phyloP scores from a whole-genome alignment of 2,113 vertebrate species.

The Beaufortia kweichowensis region DNA sequence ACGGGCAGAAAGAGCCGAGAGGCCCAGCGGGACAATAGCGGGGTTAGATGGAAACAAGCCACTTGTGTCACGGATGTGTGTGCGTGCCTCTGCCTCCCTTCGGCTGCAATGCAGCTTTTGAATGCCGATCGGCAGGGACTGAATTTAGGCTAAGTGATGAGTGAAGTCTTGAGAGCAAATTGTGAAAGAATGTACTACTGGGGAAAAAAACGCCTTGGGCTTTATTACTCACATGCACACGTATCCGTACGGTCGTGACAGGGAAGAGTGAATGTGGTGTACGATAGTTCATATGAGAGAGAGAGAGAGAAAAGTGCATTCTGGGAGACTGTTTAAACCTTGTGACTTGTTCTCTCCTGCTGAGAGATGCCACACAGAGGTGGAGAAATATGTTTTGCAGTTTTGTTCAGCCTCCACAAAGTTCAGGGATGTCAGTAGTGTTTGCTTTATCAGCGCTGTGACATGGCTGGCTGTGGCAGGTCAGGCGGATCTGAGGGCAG shows the following conservation, averaged over 20 bases:
- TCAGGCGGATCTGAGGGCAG: not conserved
- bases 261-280: slow-evolving; percentile 10
- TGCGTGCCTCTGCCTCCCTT: not conserved
- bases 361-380: not conserved
- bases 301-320: slow-evolving; percentile 17
- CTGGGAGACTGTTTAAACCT: too few relatives aligned
- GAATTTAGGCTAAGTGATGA: slow-evolving; percentile 46
- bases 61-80: not conserved
- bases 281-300: slow-evolving; percentile 34
- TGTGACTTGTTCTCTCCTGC: slow-evolving; percentile 3
- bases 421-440: not conserved
- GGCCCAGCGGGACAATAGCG: not conserved
- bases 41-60: slow-evolving; percentile 6
- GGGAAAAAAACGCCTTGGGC: slow-evolving; percentile 41
- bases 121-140: slow-evolving; percentile 37
- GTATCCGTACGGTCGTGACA: too few relatives aligned
- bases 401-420: not conserved
- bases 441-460: not conserved
- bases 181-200: slow-evolving; percentile 30
- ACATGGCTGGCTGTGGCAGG: not conserved
- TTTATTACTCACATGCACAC: slow-evolving; percentile 40
- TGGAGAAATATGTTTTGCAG: not conserved
- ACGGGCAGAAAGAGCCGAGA: not conserved
- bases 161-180: slow-evolving; percentile 33
- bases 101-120: slow-evolving; percentile 6